phyloP scores from a whole-genome alignment of 2,888 invertebrate species.

The Pomacea canaliculata region DNA sequence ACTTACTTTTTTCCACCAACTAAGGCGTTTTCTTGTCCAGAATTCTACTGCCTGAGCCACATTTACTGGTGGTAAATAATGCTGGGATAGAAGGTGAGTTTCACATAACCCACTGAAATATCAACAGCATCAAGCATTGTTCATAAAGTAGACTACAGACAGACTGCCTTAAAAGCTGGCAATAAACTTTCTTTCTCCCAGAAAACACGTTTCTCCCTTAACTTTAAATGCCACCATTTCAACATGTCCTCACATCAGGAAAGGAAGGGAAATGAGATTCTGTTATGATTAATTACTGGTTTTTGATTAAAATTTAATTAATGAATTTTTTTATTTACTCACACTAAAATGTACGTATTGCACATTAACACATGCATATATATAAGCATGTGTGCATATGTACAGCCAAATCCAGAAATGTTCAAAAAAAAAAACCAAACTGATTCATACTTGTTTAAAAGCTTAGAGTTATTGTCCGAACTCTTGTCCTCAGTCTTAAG shows the following conservation, averaged over 20 bases:
- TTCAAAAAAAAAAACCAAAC: no score
- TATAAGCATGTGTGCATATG: no score
- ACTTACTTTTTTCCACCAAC: conserved; percentile 60
- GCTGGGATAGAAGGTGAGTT: conserved; percentile 39
- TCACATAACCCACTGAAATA: conserved; percentile 26
- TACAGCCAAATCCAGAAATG: no score
- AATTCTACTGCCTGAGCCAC: conserved; percentile 44
- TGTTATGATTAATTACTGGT: no score
- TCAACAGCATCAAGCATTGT: neutral
- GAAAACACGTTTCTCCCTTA: no score
- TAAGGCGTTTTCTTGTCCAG: conserved; percentile 47
- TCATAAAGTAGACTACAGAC: neutral
- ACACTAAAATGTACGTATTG: no score
- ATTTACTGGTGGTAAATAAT: conserved; percentile 41
- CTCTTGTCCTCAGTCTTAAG: neutral
- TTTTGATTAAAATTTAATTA: no score
- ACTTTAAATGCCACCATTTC: no score
- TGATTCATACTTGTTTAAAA: conserved; percentile 12
- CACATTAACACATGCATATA: no score
- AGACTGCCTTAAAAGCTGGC: neutral
- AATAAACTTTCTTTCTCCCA: neutral
- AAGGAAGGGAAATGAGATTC: no score
- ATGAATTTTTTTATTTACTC: no score
- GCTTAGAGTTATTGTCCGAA: neutral
- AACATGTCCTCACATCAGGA: no score